phyloP scores from a whole-genome alignment of 2,888 invertebrate genomes.

The Smittia sp. region DNA sequence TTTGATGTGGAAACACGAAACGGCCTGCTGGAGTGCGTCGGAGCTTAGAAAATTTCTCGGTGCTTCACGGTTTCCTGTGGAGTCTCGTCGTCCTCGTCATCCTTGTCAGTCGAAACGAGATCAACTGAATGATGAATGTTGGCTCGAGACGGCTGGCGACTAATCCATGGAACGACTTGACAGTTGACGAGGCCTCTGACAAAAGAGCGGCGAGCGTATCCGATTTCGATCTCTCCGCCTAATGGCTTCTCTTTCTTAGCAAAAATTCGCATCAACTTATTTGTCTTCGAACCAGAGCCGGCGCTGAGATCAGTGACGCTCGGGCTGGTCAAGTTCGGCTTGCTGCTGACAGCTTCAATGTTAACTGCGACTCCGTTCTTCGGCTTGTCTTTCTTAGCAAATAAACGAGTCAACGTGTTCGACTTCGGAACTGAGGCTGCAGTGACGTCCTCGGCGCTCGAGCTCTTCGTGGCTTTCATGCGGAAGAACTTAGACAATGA shows the following conservation, averaged over 20 bases:
- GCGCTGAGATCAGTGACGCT: too few species aligned
- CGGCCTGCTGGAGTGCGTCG: background rate
- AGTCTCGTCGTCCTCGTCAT: background rate
- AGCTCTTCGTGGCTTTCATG: background rate
- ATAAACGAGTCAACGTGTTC: background rate
- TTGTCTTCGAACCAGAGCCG: background rate
- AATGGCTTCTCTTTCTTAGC: background rate
- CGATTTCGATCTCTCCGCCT: background rate
- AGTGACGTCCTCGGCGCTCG: too few species aligned
- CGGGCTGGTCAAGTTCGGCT: too few species aligned
- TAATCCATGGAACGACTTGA: conserved; percentile 6
- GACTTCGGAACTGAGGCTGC: background rate
- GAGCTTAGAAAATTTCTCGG: background rate
- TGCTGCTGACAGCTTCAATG: too few species aligned
- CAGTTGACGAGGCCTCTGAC: background rate
- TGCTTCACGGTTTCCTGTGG: background rate
- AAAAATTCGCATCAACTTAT: background rate
- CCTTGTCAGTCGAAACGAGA: background rate
- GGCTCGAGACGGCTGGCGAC: background rate
- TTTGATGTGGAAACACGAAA: background rate
- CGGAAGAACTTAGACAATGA: conserved; percentile 5
- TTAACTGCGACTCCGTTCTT: too few species aligned
- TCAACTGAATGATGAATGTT: background rate
- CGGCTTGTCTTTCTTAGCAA: background rate
- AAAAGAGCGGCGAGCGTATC: background rate